Percentiles rank a stretch among this genome's conserved stretches.
Conservation (phyloP, 2,888 invertebrate genomes). For the Phania funesta region DNA sequence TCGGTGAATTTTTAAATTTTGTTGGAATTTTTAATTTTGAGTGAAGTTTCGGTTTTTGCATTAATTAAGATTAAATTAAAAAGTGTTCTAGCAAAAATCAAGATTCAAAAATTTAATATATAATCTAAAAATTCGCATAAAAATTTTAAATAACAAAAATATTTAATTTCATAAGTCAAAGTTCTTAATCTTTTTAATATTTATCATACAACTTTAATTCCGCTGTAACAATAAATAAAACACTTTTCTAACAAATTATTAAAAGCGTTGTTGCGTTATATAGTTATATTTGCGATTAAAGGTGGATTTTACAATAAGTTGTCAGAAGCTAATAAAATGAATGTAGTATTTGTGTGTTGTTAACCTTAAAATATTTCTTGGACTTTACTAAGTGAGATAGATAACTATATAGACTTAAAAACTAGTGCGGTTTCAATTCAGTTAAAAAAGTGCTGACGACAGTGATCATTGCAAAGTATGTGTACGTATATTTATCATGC, state of each 20-base stretch:
- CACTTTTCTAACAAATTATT: conserved; percentile 8
- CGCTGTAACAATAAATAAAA: conserved; percentile 16
- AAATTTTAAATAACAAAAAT: no score
- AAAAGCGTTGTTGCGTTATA: conserved; percentile 53
- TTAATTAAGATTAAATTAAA: no score
- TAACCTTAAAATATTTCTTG: background rate
- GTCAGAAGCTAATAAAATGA: background rate
- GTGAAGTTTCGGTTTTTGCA: no score
- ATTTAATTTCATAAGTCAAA: background rate
- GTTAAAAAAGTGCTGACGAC: conserved; percentile 12
- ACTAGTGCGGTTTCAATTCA: background rate
- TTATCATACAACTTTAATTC: background rate
- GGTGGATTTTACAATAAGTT: conserved; percentile 24
- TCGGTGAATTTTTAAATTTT: no score
- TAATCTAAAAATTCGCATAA: no score
- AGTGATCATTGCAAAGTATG: conserved; percentile 1
- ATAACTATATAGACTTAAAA: background rate
- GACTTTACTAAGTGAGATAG: background rate
- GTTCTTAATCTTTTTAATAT: background rate
- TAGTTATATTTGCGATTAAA: conserved; percentile 19
- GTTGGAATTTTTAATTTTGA: no score
- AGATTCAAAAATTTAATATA: no score
- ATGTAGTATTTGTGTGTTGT: background rate
- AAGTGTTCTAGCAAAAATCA: no score
- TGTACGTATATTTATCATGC: conserved; percentile 6